These are phyloP conservation scores for Poecilia picta DNA, from an alignment of 2,797 vertebrate species.

Conservation along the genomic window DNA sequence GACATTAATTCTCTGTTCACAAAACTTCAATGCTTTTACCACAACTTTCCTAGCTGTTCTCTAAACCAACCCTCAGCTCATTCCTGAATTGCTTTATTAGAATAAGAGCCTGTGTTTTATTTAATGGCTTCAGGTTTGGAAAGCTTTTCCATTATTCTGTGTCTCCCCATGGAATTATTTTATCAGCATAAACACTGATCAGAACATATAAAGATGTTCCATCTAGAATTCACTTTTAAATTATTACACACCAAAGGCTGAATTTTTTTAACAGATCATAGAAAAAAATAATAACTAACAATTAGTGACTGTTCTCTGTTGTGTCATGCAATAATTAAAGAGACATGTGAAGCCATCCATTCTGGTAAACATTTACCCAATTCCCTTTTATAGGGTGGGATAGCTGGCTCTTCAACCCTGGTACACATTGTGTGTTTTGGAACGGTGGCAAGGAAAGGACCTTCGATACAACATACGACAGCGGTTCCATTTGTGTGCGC, in stretches of 20 bases:
- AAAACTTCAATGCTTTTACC: neutral
- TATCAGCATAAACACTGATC: constrained; percentile 63
- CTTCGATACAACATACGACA: constrained; percentile 47
- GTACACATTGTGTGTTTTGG: constrained; percentile 51
- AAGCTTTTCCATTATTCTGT: constrained; percentile 52
- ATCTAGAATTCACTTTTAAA: constrained; percentile 64
- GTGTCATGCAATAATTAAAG: constrained; percentile 38
- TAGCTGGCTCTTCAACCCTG: constrained; percentile 34
- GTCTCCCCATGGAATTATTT: constrained; percentile 60
- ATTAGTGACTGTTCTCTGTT: constrained; percentile 32
- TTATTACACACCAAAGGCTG: constrained; percentile 25
- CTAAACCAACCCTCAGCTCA: neutral
- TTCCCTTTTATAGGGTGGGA: constrained; percentile 61
- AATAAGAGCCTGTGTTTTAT: constrained; percentile 22
- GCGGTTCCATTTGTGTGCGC: constrained; percentile 35
- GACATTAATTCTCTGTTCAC: neutral
- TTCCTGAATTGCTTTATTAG: neutral
- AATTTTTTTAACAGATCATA: constrained; percentile 28
- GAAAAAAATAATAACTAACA: constrained; percentile 7
- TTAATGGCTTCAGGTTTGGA: constrained; percentile 47
- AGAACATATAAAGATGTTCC: constrained; percentile 64
- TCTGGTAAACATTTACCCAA: constrained; percentile 58
- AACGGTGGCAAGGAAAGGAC: constrained; percentile 40
- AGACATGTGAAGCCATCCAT: constrained; percentile 45
- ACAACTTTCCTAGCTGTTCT: constrained; percentile 25